Base-by-base conservation (phyloP, 2,113 vertebrate species). In the Mobula birostris region DNA sequence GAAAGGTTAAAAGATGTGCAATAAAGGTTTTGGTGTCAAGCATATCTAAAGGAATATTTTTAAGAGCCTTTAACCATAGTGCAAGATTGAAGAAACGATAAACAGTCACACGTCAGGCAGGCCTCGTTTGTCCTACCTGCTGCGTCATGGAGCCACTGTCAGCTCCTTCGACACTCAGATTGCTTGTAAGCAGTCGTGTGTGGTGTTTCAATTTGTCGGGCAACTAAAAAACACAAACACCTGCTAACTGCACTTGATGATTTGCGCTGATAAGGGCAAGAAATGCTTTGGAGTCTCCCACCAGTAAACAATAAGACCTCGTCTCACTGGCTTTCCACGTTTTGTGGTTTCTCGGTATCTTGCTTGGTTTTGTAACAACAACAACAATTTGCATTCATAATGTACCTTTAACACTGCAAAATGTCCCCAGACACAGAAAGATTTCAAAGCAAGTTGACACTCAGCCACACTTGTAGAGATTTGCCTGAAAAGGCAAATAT, bases 211-310 rank as follows among this genome's bases (percentile, higher is more conserved):
- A 40, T 14, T 74, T 93, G 70, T 72, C 91, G 11, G 91, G 91
- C 91, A 76, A 76, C 91, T 93, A 76, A 93, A 93, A 93, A 93
- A 74, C 70, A 40, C 91, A 76, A 93, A 93, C 91, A 93, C 70
- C 91, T 93, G 70, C 70, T 29, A 72, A 93, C 61, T 40, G 5
- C 91, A 56, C 40, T 27, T 93, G 66, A 93, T 93, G 91, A 74
- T 27, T 48, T 12, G 32, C 40, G 29, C 91, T 74, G 91, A 93
- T 93, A 93, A 93, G 91, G 85, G 24, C 70, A 56, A 29, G 21
- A 56, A 48, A 70, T 74, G 68, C 70, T 74, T 56, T 48, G 91
- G 91, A 93, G 74, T 93, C 91, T 93, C 91, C 70, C 68, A 48
- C 91, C 40, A 74, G 68, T 76, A 93, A 93, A 93, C 91, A 92